phyloP scores from a whole-genome alignment of 1,140 invertebrate species.

The Paramacrobiotus metropolitanus region DNA sequence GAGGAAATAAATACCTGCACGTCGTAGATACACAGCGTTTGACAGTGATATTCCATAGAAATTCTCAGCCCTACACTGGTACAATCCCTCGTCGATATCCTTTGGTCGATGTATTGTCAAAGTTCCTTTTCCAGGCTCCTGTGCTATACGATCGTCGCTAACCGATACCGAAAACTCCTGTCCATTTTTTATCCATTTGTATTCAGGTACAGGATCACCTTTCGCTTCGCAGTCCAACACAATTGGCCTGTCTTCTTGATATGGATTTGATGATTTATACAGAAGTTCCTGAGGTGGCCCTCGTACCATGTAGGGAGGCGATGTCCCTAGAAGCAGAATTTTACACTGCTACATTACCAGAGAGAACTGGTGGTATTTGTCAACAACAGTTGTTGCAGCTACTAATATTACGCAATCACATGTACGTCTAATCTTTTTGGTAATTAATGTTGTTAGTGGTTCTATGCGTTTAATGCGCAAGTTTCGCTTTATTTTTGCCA shows the following conservation, averaged over 20 bases:
- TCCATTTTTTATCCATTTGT: slow-evolving; percentile 86
- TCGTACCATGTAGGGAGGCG: slow-evolving; percentile 24
- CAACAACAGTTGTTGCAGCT: too few species aligned
- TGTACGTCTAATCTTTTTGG: too few species aligned
- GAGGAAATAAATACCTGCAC: slow-evolving; percentile 32
- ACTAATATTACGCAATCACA: too few species aligned
- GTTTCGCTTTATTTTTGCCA: too few species aligned
- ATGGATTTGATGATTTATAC: slow-evolving; percentile 55
- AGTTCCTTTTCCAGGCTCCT: slow-evolving; percentile 69
- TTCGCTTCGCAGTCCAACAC: slow-evolving; percentile 81
- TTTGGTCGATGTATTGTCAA: slow-evolving; percentile 61
- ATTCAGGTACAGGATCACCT: slow-evolving; percentile 65
- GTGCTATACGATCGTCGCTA: slow-evolving; percentile 74
- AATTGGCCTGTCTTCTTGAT: slow-evolving; percentile 75
- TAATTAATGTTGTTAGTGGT: too few species aligned
- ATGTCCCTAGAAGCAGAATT: too few species aligned
- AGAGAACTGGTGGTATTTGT: too few species aligned
- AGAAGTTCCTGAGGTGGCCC: slow-evolving; percentile 64
- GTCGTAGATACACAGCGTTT: slow-evolving; percentile 78
- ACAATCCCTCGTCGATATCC: slow-evolving; percentile 75
- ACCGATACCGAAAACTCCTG: slow-evolving; percentile 62
- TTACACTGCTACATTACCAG: too few species aligned
- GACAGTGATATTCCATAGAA: slow-evolving; percentile 77
- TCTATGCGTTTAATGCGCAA: too few species aligned
- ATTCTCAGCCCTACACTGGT: slow-evolving; percentile 90